phyloP scores from a whole-genome alignment of 1,140 invertebrate species.

The Hycleus phaleratus region DNA sequence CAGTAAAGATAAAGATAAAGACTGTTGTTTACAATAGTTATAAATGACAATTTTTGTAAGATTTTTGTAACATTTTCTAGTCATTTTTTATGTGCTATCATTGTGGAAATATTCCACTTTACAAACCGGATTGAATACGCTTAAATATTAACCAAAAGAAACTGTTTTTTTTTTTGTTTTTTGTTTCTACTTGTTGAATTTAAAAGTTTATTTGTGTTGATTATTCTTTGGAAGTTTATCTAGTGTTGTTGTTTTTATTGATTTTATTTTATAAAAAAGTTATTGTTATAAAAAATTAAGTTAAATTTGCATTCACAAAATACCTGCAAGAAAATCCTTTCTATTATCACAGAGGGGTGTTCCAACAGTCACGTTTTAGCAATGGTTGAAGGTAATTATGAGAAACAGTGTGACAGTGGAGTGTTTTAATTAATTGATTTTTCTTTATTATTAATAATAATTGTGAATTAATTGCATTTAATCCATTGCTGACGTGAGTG shows the following conservation, averaged over 20 bases:
- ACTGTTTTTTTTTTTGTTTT: too few relatives aligned
- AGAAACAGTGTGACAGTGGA: slow-evolving; percentile 16
- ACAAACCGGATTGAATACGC: slow-evolving; percentile 17
- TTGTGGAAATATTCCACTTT: slow-evolving; percentile 24
- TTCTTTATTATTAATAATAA: slow-evolving; percentile 2
- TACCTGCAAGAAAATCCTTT: neutral
- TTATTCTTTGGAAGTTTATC: slow-evolving; percentile 11
- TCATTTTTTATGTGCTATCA: slow-evolving; percentile 16
- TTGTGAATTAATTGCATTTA: slow-evolving; percentile 12
- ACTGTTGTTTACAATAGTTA: slow-evolving; percentile 30
- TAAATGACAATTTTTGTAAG: slow-evolving; percentile 2
- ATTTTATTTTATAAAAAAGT: neutral
- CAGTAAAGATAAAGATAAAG: slow-evolving; percentile 27
- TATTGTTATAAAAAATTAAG: neutral
- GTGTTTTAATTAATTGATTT: slow-evolving; percentile 20
- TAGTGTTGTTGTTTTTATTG: neutral
- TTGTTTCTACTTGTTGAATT: slow-evolving; percentile 14
- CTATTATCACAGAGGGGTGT: neutral
- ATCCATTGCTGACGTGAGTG: slow-evolving; percentile 38
- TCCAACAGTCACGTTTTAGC: slow-evolving; percentile 36
- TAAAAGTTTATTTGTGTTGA: slow-evolving; percentile 13
- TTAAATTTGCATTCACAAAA: slow-evolving; percentile 21
- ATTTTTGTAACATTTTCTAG: slow-evolving; percentile 19
- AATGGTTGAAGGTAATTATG: slow-evolving; percentile 35
- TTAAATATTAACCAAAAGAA: slow-evolving; percentile 1